Base-by-base conservation (phyloP, 2,797 vertebrate genomes). In the Dryobates pubescens region DNA sequence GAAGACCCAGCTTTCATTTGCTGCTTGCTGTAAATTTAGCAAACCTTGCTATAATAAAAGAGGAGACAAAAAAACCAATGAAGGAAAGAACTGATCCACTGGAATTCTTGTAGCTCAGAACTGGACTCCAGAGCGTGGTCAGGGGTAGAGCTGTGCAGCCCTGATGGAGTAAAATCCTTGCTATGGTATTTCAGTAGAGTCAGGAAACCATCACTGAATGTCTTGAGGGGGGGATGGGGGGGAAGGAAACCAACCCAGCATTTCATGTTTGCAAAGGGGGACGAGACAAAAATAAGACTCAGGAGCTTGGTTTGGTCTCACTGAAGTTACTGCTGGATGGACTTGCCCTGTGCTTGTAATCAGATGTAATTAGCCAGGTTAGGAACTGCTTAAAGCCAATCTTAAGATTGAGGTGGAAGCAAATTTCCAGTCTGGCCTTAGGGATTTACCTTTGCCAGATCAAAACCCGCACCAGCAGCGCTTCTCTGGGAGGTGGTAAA, bases 1-100 rank as follows among this genome's bases (percentile, higher is more conserved):
- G 93, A 91, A 97, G 95, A 98, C 96, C 96, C 96, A 97, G 92
- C 96, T 97, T 51, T 51, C 98, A 97, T 97, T 97, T 97, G 98
- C 96, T 97, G 97, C 97, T 98, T 98, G 97, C 98, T 98, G 97
- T 98, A 98, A 97, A 98, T 98, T 96, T 97, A 97, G 97, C 97
- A 97, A 97, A 97, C 96, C 96, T 97, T 97, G 97, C 97, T 97
- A 94, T 97, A 97, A 98, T 98, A 98, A 98, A 98, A 97, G 97
- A 97, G 97, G 12, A 12, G 38, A 5, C n/a, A 97, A 98, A 98
- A 98, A 98, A 98, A 97, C 38, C 38, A 38, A 97, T 97, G 97
- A 97, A 97, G 96, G 97, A 97, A 97, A 97, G 97, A 96, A 96
- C 96, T 89, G 97, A 98, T 93, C 96, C 97, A 97, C 95, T 97